Conservation (phyloP, 2,888 invertebrate species). For the Pachycephus smyrnensis region DNA sequence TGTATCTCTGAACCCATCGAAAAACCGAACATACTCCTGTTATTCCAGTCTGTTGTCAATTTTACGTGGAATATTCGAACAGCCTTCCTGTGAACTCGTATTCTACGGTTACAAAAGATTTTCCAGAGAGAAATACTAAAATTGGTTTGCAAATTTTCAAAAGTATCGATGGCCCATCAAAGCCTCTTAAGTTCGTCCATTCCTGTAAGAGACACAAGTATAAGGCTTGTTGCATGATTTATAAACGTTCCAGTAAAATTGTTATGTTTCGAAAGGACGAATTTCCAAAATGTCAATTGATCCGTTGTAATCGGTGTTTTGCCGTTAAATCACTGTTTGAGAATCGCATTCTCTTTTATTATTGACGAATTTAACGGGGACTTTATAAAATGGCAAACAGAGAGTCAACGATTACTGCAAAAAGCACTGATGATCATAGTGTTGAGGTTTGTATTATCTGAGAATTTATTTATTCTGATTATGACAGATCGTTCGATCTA, state of each 20-base stretch:
- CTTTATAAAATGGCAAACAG: conserved; percentile 58
- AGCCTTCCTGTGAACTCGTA: background rate
- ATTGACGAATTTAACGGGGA: conserved; percentile 13
- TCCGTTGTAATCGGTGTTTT: background rate
- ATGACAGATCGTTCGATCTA: conserved; percentile 1
- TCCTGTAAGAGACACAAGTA: background rate
- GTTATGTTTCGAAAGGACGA: background rate
- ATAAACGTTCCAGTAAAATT: background rate
- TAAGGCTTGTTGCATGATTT: background rate
- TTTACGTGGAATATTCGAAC: background rate
- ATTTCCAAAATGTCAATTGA: background rate
- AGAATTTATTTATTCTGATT: conserved; percentile 7
- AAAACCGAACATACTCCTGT: background rate
- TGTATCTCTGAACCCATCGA: background rate
- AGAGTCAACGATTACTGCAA: conserved; percentile 53
- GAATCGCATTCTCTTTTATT: background rate
- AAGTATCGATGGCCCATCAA: background rate
- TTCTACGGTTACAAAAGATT: background rate
- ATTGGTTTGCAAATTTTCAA: background rate
- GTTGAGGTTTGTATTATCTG: conserved; percentile 61
- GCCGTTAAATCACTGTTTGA: background rate
- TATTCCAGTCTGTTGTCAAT: background rate
- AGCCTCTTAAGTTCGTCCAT: background rate
- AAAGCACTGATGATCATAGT: conserved; percentile 65
- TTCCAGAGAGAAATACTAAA: background rate